Evolutionary conservation across 2,888 invertebrate genomes (phyloP), one percentile per base, ranked within the genome.

Genomic region (Xylota segnis): DNA sequence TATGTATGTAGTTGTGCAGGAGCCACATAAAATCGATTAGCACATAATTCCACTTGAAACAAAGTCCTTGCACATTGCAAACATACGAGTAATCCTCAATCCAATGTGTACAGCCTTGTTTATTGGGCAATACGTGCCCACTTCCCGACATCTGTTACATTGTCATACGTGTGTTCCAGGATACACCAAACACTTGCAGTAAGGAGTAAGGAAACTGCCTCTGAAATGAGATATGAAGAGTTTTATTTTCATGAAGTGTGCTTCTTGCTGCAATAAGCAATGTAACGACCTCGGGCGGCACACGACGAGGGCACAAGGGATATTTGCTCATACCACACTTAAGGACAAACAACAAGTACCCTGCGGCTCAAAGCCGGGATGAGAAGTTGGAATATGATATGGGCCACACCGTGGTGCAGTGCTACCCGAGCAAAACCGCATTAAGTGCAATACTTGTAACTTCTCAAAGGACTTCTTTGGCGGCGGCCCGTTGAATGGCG

Each of bases 21-120:
- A 65, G 47, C 59, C 58, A 61, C 75, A 76, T 81, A 59, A 76
- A 81, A 81, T 86, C 84, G 81, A 86, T 86, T 81, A 86, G 81
- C 84, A 86, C 84, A 86, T 86, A 86, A 86, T 86, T 81, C 84
- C 81, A 86, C 84, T 86, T 54, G 76, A 86, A 71, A 72, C 84
- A 86, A 76, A 72, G 81, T 71, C 84, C 66, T 43, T 18, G 23
- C 63, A 77, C 56, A 56, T 65, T 59, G 52, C 75, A 12, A 65
- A 65, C 47, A 72, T 43, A n/a, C n/a, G n/a, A n/a, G n/a, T n/a
- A 81, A 68, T 59, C 52, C 81, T 40, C 65, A 81, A 59, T 65
- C 56, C 72, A 59, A 82, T 71, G 65, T 71, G 59, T 66, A 70
- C 65, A 40, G 70, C 40, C 81, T 76, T 81, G 84, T 86, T 86